Evolutionary conservation across 2,797 vertebrate species (phyloP), one percentile per base, ranked within the genome.

Genomic region (Aplochiton taeniatus): DNA sequence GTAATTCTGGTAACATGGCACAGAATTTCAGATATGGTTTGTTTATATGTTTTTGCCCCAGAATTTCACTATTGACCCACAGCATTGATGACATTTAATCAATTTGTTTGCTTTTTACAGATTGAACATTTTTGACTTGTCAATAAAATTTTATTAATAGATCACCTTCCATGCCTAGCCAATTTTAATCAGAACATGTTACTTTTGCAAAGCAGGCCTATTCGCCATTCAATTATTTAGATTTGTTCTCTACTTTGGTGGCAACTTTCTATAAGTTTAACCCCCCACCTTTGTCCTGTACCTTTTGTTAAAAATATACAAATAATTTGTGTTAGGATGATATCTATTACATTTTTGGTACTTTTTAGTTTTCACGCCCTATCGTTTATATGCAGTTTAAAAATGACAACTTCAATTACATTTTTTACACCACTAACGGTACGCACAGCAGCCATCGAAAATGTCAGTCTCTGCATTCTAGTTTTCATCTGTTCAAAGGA

Each of bases 211-310:
- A 68, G 44, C 75, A 69, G 75, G 66, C 68, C 61, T 70, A 68
- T 66, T 79, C 67, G 72, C 68, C 77, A 60, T 73, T 70, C 78
- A 81, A 72, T 60, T 0, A 69, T 70, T 72, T 68, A 59, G 57
- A 75, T 71, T 49, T 55, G 9, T 51, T 48, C 18, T 56, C 44
- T 58, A 52, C 50, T 58, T 61, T 61, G 51, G 54, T 72, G 66
- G 17, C 63, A 69, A 56, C 65, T 70, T 58, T 76, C 78, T 61
- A 73, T n/a, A 18, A 74, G 46, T 57, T 73, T 62, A 69, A 58
- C 42, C 42, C n/a, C n/a, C n/a, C n/a, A n/a, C n/a, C 16, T 42
- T 57, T 73, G 63, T 70, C 55, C 54, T 65, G 54, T 69, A 58
- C 74, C 50, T 76, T n/a, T 65, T 78, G 58, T 75, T 56, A 68